A percentile compares a stretch with the other conserved stretches of the same genome.
Conservation (phyloP, 2,113 vertebrate genomes). For the Stictonetta naevosa region DNA sequence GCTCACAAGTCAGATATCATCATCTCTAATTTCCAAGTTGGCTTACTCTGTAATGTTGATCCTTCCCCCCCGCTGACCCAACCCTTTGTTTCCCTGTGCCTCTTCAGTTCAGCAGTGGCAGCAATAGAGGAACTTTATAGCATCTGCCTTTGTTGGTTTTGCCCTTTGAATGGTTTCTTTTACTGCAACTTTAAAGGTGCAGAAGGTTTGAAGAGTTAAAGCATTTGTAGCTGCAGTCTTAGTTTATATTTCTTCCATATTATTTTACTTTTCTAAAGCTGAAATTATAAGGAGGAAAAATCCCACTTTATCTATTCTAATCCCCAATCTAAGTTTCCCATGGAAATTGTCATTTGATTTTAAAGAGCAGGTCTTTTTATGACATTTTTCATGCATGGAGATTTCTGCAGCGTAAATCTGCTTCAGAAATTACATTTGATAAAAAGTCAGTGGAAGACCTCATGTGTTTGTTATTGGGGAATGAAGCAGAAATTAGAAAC, state of each 20-base stretch:
- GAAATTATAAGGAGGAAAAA: neutral
- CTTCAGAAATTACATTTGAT: neutral
- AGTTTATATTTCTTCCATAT: neutral
- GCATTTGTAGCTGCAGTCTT: neutral
- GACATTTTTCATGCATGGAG: neutral
- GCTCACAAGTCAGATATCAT: neutral
- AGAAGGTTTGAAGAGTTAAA: neutral
- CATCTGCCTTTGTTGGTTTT: neutral
- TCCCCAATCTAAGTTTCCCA: neutral
- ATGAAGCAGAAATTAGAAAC: neutral
- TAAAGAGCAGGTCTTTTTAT: neutral
- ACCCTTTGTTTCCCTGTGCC: neutral
- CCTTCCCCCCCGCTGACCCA: neutral
- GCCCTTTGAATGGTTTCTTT: neutral
- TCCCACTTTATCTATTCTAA: neutral
- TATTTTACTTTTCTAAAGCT: neutral
- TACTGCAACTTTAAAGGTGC: neutral
- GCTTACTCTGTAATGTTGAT: neutral
- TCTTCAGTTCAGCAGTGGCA: neutral
- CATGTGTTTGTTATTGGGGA: neutral
- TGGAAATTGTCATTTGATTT: neutral
- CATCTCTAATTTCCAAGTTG: neutral
- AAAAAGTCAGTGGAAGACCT: neutral
- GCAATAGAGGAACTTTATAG: neutral
- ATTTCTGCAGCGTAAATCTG: neutral